Evolutionary conservation across 2,113 vertebrate genomes (phyloP).

Genomic region (Sinocyclocheilus rhinocerous): DNA sequence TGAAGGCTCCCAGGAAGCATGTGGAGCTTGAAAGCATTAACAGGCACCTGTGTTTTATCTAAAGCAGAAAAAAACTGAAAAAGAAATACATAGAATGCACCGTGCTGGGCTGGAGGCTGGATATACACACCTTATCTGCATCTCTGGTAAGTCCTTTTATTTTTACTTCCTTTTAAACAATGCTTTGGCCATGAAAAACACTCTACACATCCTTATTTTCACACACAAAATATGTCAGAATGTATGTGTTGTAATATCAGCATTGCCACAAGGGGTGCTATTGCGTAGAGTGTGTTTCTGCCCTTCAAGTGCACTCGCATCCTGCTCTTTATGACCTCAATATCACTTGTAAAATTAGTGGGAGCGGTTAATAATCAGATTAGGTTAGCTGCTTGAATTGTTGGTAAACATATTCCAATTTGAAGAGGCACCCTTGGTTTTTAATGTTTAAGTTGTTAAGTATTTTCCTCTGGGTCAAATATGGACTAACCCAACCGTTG

Average conservation of each 20-base stretch:
- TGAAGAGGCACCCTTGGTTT: constrained; percentile 11
- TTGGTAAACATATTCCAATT: constrained; percentile 43
- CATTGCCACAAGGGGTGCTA: constrained; percentile 1
- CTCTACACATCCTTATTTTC: neutral
- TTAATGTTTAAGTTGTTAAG: neutral
- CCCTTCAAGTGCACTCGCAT: neutral
- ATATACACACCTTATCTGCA: constrained; percentile 35
- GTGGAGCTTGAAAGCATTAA: constrained; percentile 70
- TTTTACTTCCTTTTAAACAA: neutral
- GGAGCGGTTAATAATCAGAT: constrained; percentile 12
- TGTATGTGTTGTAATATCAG: neutral
- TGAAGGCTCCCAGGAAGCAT: constrained; percentile 70
- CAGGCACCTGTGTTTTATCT: constrained; percentile 79
- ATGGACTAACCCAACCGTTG: too few relatives aligned
- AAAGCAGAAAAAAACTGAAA: constrained; percentile 4
- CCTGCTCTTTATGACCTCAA: constrained; percentile 11
- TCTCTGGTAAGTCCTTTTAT: neutral
- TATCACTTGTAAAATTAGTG: constrained; percentile 3
- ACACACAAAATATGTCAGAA: neutral
- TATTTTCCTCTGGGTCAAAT: too few relatives aligned
- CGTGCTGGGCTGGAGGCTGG: constrained; percentile 44
- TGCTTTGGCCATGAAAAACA: neutral
- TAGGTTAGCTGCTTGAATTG: constrained; percentile 28
- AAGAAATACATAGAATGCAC: neutral
- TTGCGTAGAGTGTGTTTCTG: constrained; percentile 21